These are phyloP conservation scores for Fregata magnificens DNA, from an alignment of 2,113 vertebrate genomes.

Conservation along the genomic window DNA sequence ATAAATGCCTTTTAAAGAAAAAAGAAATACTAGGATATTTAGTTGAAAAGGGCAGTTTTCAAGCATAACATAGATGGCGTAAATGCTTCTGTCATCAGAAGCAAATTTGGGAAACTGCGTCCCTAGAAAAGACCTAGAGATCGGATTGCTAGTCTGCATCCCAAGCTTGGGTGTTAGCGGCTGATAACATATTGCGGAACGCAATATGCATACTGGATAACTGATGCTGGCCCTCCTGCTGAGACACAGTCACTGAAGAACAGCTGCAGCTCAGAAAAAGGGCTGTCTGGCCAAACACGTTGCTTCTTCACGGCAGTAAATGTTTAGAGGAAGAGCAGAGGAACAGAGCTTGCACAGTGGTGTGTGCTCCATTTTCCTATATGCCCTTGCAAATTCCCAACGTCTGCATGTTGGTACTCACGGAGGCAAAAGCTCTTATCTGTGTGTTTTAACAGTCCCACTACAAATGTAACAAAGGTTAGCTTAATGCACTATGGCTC, in stretches of 20 bases:
- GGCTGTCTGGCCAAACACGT: background rate
- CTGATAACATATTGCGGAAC: background rate
- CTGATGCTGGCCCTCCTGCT: background rate
- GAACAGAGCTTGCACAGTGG: background rate
- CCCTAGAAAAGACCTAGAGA: background rate
- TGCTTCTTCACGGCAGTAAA: background rate
- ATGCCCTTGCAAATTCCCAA: background rate
- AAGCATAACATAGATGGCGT: background rate
- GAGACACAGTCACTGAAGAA: background rate
- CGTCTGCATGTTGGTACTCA: background rate
- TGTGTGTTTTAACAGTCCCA: background rate
- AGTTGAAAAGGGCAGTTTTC: background rate
- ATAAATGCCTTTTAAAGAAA: background rate
- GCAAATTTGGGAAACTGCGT: background rate
- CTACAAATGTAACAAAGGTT: background rate
- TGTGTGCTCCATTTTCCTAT: background rate
- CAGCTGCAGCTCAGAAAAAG: constrained; percentile 22
- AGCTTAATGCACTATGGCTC: background rate
- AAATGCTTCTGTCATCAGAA: background rate
- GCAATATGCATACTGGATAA: background rate
- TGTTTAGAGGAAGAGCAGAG: background rate
- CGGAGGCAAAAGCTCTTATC: background rate
- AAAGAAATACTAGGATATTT: background rate
- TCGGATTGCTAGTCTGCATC: background rate
- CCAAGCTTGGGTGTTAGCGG: background rate